A percentile compares a stretch with the other conserved stretches of the same genome.
phyloP scores from a whole-genome alignment of 2,113 vertebrate genomes.

The Tyrannus savana region DNA sequence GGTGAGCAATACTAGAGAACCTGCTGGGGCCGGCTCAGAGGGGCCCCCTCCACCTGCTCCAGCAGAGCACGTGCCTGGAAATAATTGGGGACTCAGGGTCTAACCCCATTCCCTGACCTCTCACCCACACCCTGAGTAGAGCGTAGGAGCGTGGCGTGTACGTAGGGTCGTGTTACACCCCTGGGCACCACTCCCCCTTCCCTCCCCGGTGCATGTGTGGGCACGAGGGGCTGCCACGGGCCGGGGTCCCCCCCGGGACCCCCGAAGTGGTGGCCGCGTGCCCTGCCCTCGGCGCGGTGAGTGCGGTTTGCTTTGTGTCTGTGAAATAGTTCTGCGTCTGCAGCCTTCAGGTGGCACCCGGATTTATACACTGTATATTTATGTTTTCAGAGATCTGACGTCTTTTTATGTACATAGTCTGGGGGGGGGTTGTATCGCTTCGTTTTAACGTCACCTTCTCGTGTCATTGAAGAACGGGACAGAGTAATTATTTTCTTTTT shows the following conservation, averaged over 20 bases:
- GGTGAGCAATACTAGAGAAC: background rate
- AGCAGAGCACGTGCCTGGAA: constrained; percentile 40
- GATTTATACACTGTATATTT: constrained; percentile 65
- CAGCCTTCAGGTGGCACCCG: constrained; percentile 12
- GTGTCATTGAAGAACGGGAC: background rate
- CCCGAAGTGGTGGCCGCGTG: background rate
- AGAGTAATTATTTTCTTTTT: background rate
- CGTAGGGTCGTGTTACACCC: background rate
- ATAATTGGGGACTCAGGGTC: constrained; percentile 39
- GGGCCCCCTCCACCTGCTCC: background rate
- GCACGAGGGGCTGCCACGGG: background rate
- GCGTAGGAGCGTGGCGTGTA: background rate
- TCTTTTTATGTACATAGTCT: constrained; percentile 49
- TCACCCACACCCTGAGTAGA: background rate
- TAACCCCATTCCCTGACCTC: background rate
- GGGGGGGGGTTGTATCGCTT: background rate
- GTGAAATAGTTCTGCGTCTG: constrained; percentile 16
- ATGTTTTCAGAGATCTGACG: constrained; percentile 20
- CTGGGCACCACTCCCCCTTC: background rate
- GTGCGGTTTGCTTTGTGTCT: constrained; percentile 35
- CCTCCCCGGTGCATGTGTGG: background rate
- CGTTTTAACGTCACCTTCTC: background rate
- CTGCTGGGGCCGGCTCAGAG: background rate
- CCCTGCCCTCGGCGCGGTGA: background rate
- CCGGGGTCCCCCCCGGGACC: background rate